Percentiles rank a stretch among this genome's conserved stretches.
These are phyloP conservation scores for Anolis apletophallus DNA, from an alignment of 2,797 vertebrate species.

Conservation along the genomic window DNA sequence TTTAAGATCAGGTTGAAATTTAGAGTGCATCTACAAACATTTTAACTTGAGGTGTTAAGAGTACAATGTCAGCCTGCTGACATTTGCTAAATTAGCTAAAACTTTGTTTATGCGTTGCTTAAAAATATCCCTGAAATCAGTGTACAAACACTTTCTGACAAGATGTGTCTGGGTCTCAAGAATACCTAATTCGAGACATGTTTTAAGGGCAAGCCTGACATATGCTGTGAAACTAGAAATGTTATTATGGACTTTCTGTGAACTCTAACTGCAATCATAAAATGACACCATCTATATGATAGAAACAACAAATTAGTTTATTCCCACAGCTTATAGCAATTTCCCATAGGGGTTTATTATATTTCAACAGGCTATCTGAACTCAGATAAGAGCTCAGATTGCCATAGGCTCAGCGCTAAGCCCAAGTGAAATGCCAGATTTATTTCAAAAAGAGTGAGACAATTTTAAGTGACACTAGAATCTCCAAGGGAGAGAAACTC, in stretches of 20 bases:
- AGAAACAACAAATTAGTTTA: constrained; percentile 58
- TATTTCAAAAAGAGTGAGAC: constrained; percentile 45
- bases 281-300: constrained; percentile 49
- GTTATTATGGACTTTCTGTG: constrained; percentile 66
- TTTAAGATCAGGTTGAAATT: no score
- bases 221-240: constrained; percentile 50
- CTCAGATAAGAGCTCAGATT: neutral
- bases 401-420: constrained; percentile 48
- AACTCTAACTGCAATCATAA: constrained; percentile 58
- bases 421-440: constrained; percentile 55
- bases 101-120: neutral
- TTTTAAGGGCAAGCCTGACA: constrained; percentile 44
- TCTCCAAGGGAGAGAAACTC: neutral
- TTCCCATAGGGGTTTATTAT: constrained; percentile 67
- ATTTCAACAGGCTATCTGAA: constrained; percentile 69
- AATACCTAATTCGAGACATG: constrained; percentile 41
- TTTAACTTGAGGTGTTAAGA: neutral
- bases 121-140: neutral
- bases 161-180: neutral
- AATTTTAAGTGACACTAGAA: neutral
- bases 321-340: constrained; percentile 60
- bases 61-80: neutral
- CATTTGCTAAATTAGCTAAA: neutral
- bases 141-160: neutral
- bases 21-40: neutral